A percentile compares a stretch with the other conserved stretches of the same genome.
phyloP scores from a whole-genome alignment of 1,140 invertebrate species.

The Neodiprion virginianus region DNA sequence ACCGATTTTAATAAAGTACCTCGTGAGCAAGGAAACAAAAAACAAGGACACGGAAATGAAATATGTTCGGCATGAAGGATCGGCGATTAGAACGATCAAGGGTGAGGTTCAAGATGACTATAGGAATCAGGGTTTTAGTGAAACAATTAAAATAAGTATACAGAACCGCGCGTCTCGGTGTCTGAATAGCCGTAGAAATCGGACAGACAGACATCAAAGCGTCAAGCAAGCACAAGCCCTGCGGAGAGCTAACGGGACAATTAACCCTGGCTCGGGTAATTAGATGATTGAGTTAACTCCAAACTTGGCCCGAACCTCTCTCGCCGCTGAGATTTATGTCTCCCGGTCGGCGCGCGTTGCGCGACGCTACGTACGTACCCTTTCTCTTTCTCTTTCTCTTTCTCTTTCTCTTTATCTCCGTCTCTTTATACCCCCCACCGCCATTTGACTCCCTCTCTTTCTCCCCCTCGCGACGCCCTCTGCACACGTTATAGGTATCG shows the following conservation, averaged over 20 bases:
- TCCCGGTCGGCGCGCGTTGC: conserved; percentile 12
- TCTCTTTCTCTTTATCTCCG: neutral
- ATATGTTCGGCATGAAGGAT: no score
- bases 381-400: conserved; percentile 8
- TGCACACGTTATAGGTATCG: neutral
- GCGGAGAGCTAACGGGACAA: conserved; percentile 46
- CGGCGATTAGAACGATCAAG: no score
- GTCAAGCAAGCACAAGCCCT: neutral
- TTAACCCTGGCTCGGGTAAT: conserved; percentile 54
- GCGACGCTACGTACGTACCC: conserved; percentile 13
- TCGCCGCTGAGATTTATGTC: conserved; percentile 38
- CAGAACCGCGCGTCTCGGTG: no score
- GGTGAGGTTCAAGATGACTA: no score
- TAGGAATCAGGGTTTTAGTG: no score
- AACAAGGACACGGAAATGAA: no score
- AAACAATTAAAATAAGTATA: conserved; percentile 8
- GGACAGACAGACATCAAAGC: no score
- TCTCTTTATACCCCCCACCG: conserved; percentile 18
- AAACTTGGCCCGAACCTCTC: conserved; percentile 47
- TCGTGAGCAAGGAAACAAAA: no score
- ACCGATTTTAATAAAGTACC: no score
- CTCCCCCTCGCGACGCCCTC: no score
- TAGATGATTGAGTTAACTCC: conserved; percentile 56
- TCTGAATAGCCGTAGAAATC: neutral
- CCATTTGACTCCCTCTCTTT: no score